Conservation (phyloP, 2,888 invertebrate species). For the Autographa pulchrina region DNA sequence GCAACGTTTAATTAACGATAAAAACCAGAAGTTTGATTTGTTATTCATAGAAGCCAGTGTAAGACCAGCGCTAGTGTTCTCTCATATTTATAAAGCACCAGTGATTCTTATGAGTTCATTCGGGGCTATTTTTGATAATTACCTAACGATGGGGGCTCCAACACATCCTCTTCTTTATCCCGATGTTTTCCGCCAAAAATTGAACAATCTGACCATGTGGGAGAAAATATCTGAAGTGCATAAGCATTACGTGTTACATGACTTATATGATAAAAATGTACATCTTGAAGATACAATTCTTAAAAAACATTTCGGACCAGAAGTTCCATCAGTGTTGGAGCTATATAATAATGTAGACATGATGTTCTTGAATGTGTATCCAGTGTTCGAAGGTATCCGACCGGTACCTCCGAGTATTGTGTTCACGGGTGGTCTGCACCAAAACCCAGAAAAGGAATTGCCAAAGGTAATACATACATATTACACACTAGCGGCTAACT, state of each 20-base stretch:
- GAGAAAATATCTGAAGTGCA: conserved; percentile 49
- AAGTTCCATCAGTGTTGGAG: conserved; percentile 52
- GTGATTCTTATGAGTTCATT: conserved; percentile 54
- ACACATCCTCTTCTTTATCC: conserved; percentile 34
- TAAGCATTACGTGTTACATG: conserved; percentile 10
- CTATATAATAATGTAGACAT: conserved; percentile 68
- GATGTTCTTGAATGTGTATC: conserved; percentile 77
- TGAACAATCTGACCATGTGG: conserved; percentile 39
- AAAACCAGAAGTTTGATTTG: conserved; percentile 53
- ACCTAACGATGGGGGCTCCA: conserved; percentile 35
- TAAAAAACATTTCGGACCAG: conserved; percentile 31
- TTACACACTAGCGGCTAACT: too few relatives aligned
- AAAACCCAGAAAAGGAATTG: conserved; percentile 66
- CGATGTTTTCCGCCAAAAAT: conserved; percentile 8
- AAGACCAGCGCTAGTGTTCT: conserved; percentile 40
- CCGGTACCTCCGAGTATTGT: conserved; percentile 76
- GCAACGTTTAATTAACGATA: conserved; percentile 41
- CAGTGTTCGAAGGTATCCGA: conserved; percentile 68
- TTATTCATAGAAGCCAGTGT: conserved; percentile 47
- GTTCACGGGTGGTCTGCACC: conserved; percentile 77
- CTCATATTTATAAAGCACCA: conserved; percentile 57
- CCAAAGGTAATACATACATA: conserved; percentile 65
- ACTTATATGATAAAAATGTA: neutral
- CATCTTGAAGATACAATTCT: conserved; percentile 19
- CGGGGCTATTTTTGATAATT: conserved; percentile 12